Evolutionary conservation across 2,113 vertebrate genomes (phyloP).

Genomic region (Manacus vitellinus): DNA sequence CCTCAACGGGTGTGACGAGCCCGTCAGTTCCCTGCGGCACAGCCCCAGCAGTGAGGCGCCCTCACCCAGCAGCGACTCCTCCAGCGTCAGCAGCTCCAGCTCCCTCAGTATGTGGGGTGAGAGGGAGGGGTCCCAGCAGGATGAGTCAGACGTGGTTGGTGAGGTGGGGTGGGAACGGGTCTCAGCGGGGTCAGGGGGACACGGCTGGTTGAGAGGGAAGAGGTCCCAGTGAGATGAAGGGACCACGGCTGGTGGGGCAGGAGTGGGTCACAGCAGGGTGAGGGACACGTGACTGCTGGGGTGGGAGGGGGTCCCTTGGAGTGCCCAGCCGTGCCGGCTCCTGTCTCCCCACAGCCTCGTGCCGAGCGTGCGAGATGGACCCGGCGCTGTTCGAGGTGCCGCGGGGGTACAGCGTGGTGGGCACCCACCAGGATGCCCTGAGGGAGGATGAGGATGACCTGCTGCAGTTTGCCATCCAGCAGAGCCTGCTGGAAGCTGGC

Average conservation of each 20-base stretch:
- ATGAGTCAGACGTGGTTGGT: too few relatives aligned
- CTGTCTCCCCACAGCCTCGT: constrained; percentile 78
- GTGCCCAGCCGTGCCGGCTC: not conserved
- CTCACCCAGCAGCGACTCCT: constrained; percentile 92
- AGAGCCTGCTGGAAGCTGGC: constrained; percentile 94
- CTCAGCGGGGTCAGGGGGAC: fast-evolving
- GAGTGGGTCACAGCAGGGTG: not conserved
- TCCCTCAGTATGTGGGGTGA: constrained; percentile 81
- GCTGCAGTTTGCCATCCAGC: constrained; percentile 96
- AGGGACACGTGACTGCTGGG: fast-evolving
- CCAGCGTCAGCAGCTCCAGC: constrained; percentile 96
- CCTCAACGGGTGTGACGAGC: constrained; percentile 94
- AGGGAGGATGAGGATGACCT: constrained; percentile 92
- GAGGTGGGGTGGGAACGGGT: not conserved
- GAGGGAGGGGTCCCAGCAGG: not conserved
- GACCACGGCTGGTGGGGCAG: not conserved
- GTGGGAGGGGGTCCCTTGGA: not conserved
- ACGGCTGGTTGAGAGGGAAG: not conserved
- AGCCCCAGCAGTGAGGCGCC: constrained; percentile 86
- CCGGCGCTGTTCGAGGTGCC: constrained; percentile 90
- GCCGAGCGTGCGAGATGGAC: constrained; percentile 90
- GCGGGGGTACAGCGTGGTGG: constrained; percentile 89
- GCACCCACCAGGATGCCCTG: constrained; percentile 86
- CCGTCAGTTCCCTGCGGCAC: constrained; percentile 79
- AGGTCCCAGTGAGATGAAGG: not conserved